Conservation (phyloP, 2,888 invertebrate genomes). For the Polymixis flavicincta region DNA sequence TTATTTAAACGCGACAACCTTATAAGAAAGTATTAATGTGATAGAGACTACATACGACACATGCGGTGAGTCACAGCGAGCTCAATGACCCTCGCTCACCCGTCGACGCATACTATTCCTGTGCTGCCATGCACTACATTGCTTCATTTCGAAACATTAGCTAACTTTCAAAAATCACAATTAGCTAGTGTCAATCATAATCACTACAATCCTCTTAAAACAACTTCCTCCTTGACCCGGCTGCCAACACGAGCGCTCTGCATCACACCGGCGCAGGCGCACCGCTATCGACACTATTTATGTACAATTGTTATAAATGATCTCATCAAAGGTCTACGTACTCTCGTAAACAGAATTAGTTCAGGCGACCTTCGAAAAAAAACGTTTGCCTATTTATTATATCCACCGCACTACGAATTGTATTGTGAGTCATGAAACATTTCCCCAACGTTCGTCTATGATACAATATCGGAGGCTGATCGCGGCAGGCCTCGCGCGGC, state of each 20-base stretch:
- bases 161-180: slow-evolving; percentile 69
- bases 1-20: slow-evolving; percentile 89
- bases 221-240: slow-evolving; percentile 65
- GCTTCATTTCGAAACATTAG: slow-evolving; percentile 77
- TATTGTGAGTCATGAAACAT: slow-evolving; percentile 58
- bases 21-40: slow-evolving; percentile 90
- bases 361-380: slow-evolving; percentile 62
- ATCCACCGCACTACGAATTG: slow-evolving; percentile 39
- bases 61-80: slow-evolving; percentile 85
- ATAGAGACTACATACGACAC: slow-evolving; percentile 86
- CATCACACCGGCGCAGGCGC: slow-evolving; percentile 26
- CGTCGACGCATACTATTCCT: slow-evolving; percentile 86
- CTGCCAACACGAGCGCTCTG: slow-evolving; percentile 56
- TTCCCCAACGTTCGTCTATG: slow-evolving; percentile 56
- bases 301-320: slow-evolving; percentile 64
- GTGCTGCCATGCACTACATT: slow-evolving; percentile 80
- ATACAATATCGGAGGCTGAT: slow-evolving; percentile 62
- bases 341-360: slow-evolving; percentile 65
- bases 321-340: slow-evolving; percentile 67
- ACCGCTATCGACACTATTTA: slow-evolving; percentile 50
- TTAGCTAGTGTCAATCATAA: slow-evolving; percentile 65
- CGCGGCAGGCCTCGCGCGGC: slow-evolving; percentile 46
- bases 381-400: slow-evolving; percentile 66
- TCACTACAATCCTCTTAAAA: slow-evolving; percentile 59
- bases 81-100: slow-evolving; percentile 84